Evolutionary conservation across 2,113 vertebrate species (phyloP).

Genomic region (Corydoras sp.): DNA sequence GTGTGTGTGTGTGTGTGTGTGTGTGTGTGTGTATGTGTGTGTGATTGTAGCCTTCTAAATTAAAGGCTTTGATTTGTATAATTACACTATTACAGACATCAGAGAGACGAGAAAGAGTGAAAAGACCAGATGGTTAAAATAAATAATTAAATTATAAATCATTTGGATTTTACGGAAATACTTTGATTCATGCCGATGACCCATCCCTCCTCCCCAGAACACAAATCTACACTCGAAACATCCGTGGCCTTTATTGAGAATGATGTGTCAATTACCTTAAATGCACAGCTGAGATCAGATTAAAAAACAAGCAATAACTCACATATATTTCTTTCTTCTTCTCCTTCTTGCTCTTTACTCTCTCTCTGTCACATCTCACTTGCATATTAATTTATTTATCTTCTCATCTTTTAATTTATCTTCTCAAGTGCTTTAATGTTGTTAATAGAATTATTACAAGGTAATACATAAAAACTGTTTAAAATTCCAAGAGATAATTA

Average conservation of each 20-base stretch:
- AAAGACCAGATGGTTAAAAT: slow-evolving; percentile 14
- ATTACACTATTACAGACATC: slow-evolving; percentile 21
- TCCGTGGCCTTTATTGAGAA: neutral
- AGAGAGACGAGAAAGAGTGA: neutral
- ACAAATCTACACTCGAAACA: neutral
- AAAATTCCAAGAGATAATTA: no score
- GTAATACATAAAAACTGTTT: no score
- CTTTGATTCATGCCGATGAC: slow-evolving; percentile 1
- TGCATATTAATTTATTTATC: no score
- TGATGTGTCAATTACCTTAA: slow-evolving; percentile 6
- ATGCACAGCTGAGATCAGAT: neutral
- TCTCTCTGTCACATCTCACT: neutral
- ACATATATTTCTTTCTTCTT: neutral
- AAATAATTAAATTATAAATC: neutral
- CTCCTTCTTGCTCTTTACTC: neutral
- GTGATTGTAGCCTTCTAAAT: neutral
- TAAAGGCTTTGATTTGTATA: slow-evolving; percentile 20
- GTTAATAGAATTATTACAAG: no score
- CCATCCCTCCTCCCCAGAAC: neutral
- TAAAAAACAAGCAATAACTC: no score
- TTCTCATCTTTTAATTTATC: no score
- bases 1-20: slow-evolving; percentile 7
- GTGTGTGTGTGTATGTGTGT: neutral
- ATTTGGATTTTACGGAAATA: neutral
- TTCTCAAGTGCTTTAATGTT: no score